phyloP scores from a whole-genome alignment of 2,113 vertebrate genomes.

The Theristicus caerulescens region DNA sequence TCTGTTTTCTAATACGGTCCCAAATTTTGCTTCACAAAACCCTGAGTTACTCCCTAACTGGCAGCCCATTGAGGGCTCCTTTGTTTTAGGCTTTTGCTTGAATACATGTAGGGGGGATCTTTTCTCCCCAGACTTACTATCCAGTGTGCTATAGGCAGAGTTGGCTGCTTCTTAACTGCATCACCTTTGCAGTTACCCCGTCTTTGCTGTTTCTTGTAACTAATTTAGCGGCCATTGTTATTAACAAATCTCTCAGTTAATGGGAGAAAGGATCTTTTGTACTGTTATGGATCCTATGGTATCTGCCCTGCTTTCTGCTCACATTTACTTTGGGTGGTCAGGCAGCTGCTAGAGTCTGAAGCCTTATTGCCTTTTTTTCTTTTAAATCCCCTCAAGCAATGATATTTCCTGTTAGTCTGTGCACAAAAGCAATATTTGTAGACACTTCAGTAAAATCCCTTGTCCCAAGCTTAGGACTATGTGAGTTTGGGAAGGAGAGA shows the following conservation, averaged over 20 bases:
- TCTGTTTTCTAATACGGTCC: background rate
- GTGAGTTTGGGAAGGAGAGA: background rate
- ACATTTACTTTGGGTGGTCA: background rate
- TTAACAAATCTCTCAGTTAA: background rate
- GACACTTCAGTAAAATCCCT: background rate
- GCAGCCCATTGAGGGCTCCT: background rate
- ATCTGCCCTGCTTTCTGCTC: background rate
- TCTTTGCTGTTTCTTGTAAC: background rate
- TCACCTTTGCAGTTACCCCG: background rate
- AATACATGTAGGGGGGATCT: background rate
- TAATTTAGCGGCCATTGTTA: background rate
- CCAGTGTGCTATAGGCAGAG: background rate
- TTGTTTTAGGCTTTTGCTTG: background rate
- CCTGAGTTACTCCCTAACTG: background rate
- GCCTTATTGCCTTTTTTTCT: background rate
- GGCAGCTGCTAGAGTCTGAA: background rate
- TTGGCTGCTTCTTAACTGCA: background rate
- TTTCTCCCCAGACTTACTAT: background rate
- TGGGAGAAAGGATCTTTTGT: background rate
- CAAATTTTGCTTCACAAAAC: background rate
- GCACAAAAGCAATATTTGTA: background rate
- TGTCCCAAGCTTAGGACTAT: background rate
- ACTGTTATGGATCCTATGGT: background rate
- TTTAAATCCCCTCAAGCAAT: background rate
- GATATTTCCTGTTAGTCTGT: background rate